These are phyloP conservation scores for Trialeurodes vaporariorum DNA, from an alignment of 1,140 invertebrate species.

Conservation along the genomic window DNA sequence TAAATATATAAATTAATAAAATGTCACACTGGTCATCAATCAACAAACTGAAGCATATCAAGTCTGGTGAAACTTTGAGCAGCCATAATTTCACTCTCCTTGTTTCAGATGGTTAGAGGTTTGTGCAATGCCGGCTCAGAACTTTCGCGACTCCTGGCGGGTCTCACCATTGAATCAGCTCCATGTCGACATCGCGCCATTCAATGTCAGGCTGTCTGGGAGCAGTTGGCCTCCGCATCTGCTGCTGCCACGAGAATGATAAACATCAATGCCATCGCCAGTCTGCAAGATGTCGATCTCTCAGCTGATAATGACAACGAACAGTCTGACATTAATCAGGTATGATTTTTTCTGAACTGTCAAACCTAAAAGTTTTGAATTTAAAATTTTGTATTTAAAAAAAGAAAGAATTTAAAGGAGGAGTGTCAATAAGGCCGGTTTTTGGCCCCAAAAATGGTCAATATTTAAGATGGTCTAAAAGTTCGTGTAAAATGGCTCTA, in stretches of 20 bases:
- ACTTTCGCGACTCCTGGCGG: conserved; percentile 41
- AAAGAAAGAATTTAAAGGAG: too few relatives aligned
- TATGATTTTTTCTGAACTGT: conserved; percentile 10
- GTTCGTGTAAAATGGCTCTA: too few relatives aligned
- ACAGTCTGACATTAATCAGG: conserved; percentile 33
- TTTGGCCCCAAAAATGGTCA: too few relatives aligned
- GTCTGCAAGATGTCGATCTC: conserved; percentile 42
- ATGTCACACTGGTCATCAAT: too few relatives aligned
- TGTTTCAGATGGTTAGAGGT: conserved; percentile 43
- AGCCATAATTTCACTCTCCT: conserved; percentile 9
- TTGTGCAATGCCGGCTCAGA: conserved; percentile 45
- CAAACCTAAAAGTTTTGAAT: neutral
- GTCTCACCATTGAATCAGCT: conserved; percentile 40
- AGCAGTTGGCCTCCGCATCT: conserved; percentile 37
- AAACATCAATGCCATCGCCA: conserved; percentile 32
- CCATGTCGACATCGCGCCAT: conserved; percentile 37
- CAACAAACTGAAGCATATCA: too few relatives aligned
- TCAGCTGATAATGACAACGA: conserved; percentile 26
- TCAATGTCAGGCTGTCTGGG: conserved; percentile 45
- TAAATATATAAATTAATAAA: too few relatives aligned
- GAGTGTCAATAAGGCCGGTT: too few relatives aligned
- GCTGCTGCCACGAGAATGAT: conserved; percentile 21
- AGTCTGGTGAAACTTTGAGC: neutral
- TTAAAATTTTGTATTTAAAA: conserved; percentile 5
- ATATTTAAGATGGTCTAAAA: too few relatives aligned